Conservation (phyloP, 2,797 vertebrate species). For the Tympanoctomys barrerae region DNA sequence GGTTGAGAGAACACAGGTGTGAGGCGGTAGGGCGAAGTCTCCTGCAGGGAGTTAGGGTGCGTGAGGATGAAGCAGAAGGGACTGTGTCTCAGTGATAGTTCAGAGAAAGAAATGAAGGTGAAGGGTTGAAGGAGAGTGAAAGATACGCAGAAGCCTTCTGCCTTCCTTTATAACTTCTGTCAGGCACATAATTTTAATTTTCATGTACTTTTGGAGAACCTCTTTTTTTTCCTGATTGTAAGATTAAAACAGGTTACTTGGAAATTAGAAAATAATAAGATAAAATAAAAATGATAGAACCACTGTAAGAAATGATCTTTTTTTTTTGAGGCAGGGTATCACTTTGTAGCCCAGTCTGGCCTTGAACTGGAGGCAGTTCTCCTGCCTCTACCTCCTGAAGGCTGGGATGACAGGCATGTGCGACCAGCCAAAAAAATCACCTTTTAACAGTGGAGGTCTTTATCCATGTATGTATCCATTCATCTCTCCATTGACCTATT, state of each 20-base stretch:
- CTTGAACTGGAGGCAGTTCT: too few relatives aligned
- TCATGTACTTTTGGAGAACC: slow-evolving; percentile 26
- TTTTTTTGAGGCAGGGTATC: too few relatives aligned
- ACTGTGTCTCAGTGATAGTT: too few relatives aligned
- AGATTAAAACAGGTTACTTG: slow-evolving; percentile 3
- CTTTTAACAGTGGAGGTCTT: not conserved
- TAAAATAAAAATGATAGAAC: not conserved
- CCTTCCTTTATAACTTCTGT: not conserved
- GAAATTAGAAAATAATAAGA: slow-evolving; percentile 39
- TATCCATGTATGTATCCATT: not conserved
- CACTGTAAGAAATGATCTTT: not conserved
- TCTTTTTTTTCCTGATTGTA: not conserved
- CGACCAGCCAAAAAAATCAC: not conserved
- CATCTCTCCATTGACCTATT: not conserved
- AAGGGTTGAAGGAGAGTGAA: not conserved
- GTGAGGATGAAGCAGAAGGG: not conserved
- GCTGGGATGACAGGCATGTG: too few relatives aligned
- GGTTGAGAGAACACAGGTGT: not conserved
- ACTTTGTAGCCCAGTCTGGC: too few relatives aligned
- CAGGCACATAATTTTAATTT: slow-evolving; percentile 11
- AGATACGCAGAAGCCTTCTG: rapidly evolving
- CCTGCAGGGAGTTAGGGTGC: not conserved
- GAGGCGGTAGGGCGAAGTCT: not conserved
- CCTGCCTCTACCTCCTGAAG: too few relatives aligned
- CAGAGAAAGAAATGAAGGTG: not conserved